Evolutionary conservation across 92 coral and sea anemone species (phyloP).

Genomic region (Micromussa lordhowensis): DNA sequence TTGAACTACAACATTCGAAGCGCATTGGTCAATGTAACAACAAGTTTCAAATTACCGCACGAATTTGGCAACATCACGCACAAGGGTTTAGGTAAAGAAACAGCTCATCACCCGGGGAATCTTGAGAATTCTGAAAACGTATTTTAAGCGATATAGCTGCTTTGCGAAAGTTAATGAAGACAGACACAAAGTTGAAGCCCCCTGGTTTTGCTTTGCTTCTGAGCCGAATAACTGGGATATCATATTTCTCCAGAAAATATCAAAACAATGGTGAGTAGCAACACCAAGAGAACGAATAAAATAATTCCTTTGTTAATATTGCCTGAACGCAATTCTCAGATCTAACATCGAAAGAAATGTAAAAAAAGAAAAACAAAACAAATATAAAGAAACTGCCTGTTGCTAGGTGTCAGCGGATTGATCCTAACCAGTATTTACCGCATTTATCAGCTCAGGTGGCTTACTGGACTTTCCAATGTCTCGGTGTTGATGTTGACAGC

Average conservation of each 20-base stretch:
- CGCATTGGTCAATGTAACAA: background rate
- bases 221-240: background rate
- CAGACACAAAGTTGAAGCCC: background rate
- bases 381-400: background rate
- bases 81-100: background rate
- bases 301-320: background rate
- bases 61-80: background rate
- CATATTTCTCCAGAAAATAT: background rate
- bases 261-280: background rate
- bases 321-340: background rate
- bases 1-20: background rate
- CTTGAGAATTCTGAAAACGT: too few species aligned
- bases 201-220: background rate
- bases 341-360: background rate
- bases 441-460: background rate
- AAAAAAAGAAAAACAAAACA: too few species aligned
- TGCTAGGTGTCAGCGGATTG: background rate
- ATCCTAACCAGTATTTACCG: background rate
- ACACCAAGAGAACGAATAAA: background rate
- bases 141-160: background rate
- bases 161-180: background rate
- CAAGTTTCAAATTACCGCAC: background rate
- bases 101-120: too few species aligned
- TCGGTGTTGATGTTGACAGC: background rate
- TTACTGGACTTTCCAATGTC: too few species aligned